Base-by-base conservation (phyloP, 2,113 vertebrate species). In the Bostrychus sinensis region DNA sequence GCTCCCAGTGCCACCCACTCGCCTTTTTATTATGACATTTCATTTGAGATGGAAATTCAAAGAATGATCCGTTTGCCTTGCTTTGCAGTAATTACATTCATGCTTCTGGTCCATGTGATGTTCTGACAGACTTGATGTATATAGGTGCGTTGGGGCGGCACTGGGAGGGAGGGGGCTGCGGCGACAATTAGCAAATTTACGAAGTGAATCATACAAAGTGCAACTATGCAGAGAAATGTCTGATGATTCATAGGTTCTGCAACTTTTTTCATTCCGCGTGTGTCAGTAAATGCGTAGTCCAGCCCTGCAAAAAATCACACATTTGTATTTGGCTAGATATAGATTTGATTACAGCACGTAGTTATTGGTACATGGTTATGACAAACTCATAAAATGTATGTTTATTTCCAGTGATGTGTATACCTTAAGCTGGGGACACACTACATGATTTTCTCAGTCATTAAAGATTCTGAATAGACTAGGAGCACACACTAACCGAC, bases 1-100 rank as follows among this genome's bases (percentile, higher is more conserved):
- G 5, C 20, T 12, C 43, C 22, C 4, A 17, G 48, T 22, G 12
- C 38, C 50, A 26, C 5, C 41, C 13, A 14, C 10, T 50, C 23
- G 10, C 23, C 53, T 46, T 16, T 41, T 25, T 64, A 8, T 58
- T 60, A 50, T 55, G 28, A 63, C 54, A 54, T 38, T 26, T 65
- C 12, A 22, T 67, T 51, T 30, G 0, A 65, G 11, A 55, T 30
- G 51, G 16, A 73, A 58, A 67, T 28, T 17, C 3, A 51, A 32
- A 32, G 36, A 66, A 54, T 30, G 26, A 3, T 41, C 1, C 57
- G 0, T 2, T 41, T 22, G 1, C 11, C 10, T 2, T 53, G 5
- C 20, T 11, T 6, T 1, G 22, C 6, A 22, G 7, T 22, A 45
- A 45, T 45, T 45, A 45, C 42, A 20, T 39, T 14, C 37, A 39